Evolutionary conservation across 2,113 vertebrate species (phyloP), one percentile per base, ranked within the genome.

Genomic region (Caranx ignobilis): DNA sequence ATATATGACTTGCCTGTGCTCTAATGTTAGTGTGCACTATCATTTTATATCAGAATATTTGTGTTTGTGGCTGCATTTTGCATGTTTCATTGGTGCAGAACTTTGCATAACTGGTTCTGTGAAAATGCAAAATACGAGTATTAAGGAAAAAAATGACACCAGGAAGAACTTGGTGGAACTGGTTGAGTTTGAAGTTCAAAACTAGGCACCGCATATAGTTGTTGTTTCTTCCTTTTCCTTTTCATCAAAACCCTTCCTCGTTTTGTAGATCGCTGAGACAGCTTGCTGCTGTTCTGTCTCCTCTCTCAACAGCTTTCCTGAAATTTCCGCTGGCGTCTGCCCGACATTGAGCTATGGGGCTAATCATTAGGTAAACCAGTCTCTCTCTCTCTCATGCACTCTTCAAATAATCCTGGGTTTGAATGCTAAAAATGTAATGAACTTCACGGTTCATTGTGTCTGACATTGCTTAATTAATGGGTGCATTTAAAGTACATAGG

Each of bases 401-500:
- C 96, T 96, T 98, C 96, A 98, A 98, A 98, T 96, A 98, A 97
- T 97, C 95, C 95, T 87, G 94, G 93, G 94, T 96, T 96, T 96
- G 96, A 98, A 98, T 96, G 96, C 96, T 98, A 97, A 98, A 98
- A 96, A 98, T 98, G 97, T 97, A 97, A 99, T 98, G 98, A 99
- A 98, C 97, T 98, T 99, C 97, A 99, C 84, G 97, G 96, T 99
- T 98, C 98, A 98, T 95, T 96, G 96, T 95, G 96, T 96, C 95
- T 98, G 98, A 99, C 97, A 97, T 97, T 97, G 96, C 97, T 98
- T 99, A 99, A 99, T 99, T 99, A 99, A 99, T 99, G 97, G 97
- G 94, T 95, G 96, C 97, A 96, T 98, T 99, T 98, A 97, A 97
- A 99, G 96, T 97, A 98, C 96, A 98, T 96, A 97, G 97, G 96